A percentile compares a stretch with the other conserved stretches of the same genome.
Conservation (phyloP, 2,888 invertebrate species). For the Rotaria socialis region DNA sequence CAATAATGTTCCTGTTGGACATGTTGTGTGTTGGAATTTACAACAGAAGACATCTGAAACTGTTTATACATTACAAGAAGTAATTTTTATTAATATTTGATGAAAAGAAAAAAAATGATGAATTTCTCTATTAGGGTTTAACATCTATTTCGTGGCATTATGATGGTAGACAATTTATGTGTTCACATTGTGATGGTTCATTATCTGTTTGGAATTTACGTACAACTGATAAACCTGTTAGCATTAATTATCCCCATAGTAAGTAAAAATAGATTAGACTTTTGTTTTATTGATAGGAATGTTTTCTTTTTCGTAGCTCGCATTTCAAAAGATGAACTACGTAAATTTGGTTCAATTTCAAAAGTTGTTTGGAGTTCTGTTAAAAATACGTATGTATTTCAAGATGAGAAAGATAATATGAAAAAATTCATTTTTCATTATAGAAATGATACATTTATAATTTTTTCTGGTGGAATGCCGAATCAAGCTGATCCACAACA, state of each 20-base stretch:
- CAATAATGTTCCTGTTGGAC: constrained; percentile 89
- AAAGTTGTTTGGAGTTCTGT: constrained; percentile 37
- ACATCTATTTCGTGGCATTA: constrained; percentile 90
- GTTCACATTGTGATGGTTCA: constrained; percentile 85
- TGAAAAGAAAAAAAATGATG: neutral
- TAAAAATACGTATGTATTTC: neutral
- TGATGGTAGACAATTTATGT: constrained; percentile 95
- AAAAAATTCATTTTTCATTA: neutral
- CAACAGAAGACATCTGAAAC: constrained; percentile 77
- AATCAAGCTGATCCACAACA: neutral
- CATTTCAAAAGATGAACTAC: neutral
- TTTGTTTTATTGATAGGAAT: no score
- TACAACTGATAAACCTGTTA: constrained; percentile 72
- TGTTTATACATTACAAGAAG: constrained; percentile 52
- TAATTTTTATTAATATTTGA: neutral
- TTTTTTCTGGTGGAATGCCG: constrained; percentile 37
- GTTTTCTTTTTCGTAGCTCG: neutral
- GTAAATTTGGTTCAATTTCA: neutral
- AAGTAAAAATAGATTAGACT: constrained; percentile 52
- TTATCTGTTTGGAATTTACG: constrained; percentile 85
- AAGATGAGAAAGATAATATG: no score
- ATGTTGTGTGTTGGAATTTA: constrained; percentile 91
- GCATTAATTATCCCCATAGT: constrained; percentile 86
- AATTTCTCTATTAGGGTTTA: constrained; percentile 64
- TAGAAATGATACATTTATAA: neutral